Evolutionary conservation across 2,113 vertebrate species (phyloP).

Genomic region (Alaudala cheleensis): DNA sequence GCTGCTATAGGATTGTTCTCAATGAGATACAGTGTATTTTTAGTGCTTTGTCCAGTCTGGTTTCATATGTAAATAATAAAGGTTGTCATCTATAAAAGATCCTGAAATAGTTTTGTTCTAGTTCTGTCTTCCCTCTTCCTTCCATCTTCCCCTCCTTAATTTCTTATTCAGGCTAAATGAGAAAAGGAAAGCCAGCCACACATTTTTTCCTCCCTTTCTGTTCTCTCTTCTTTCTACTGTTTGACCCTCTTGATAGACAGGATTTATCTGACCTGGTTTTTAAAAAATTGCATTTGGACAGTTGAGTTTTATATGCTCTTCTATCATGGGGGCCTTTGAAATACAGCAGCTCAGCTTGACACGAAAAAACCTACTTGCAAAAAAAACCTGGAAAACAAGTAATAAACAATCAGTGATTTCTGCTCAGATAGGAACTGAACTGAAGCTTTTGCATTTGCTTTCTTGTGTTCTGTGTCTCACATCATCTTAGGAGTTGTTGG

Average conservation of each 20-base stretch:
- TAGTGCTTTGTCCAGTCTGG: conserved; percentile 50
- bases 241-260: conserved; percentile 2
- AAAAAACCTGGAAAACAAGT: background rate
- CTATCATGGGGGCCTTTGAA: background rate
- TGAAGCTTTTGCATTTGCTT: background rate
- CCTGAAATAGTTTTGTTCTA: conserved; percentile 43
- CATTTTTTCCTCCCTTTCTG: background rate
- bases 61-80: conserved; percentile 61
- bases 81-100: conserved; percentile 6
- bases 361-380: background rate
- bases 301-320: background rate
- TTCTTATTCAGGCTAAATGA: conserved; percentile 45
- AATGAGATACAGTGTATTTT: background rate
- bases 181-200: conserved; percentile 8
- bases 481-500: background rate
- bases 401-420: background rate
- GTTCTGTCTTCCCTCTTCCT: conserved; percentile 4
- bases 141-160: background rate
- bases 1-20: conserved; percentile 28
- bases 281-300: background rate
- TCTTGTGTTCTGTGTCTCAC: background rate
- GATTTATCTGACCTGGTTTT: conserved; percentile 52
- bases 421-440: background rate
- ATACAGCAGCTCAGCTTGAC: background rate
- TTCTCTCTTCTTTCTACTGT: background rate